A percentile compares a stretch with the other conserved stretches of the same genome.
Conservation (phyloP, 2,888 invertebrate genomes). For the Stenodera caucasica region DNA sequence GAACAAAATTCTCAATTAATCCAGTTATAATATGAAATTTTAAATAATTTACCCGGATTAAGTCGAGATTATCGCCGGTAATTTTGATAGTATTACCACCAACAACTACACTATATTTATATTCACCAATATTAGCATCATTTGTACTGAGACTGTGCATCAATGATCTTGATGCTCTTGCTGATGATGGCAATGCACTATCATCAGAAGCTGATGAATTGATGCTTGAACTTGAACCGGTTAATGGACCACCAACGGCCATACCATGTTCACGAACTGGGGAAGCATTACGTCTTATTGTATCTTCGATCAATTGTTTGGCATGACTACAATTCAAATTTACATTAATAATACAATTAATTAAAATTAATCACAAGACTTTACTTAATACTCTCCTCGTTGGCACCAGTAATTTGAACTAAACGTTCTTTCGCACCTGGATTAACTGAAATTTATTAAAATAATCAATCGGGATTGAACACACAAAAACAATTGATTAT, state of each 20-base stretch:
- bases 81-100: slow-evolving; percentile 83
- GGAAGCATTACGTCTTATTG: slow-evolving; percentile 92
- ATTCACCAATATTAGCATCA: slow-evolving; percentile 83
- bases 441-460: slow-evolving; percentile 69
- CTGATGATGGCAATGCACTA: slow-evolving; percentile 57
- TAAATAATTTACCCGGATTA: slow-evolving; percentile 69
- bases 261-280: slow-evolving; percentile 73
- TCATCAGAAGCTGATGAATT: slow-evolving; percentile 75
- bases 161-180: slow-evolving; percentile 63
- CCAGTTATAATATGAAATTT: slow-evolving; percentile 2
- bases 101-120: slow-evolving; percentile 81
- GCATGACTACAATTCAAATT: slow-evolving; percentile 71
- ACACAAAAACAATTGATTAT: slow-evolving; percentile 7
- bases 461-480: slow-evolving; percentile 14
- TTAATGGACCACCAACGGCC: slow-evolving; percentile 62
- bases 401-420: slow-evolving; percentile 93
- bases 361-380: slow-evolving; percentile 45
- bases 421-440: slow-evolving; percentile 93
- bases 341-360: slow-evolving; percentile 5
- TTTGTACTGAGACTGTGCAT: slow-evolving; percentile 81
- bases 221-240: slow-evolving; percentile 76
- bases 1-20: slow-evolving; percentile 7
- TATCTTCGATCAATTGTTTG: slow-evolving; percentile 91
- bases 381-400: slow-evolving; percentile 91
- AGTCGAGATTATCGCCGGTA: slow-evolving; percentile 80